Evolutionary conservation across 2,888 invertebrate species (phyloP).

Genomic region (Cyclophora albipunctata): DNA sequence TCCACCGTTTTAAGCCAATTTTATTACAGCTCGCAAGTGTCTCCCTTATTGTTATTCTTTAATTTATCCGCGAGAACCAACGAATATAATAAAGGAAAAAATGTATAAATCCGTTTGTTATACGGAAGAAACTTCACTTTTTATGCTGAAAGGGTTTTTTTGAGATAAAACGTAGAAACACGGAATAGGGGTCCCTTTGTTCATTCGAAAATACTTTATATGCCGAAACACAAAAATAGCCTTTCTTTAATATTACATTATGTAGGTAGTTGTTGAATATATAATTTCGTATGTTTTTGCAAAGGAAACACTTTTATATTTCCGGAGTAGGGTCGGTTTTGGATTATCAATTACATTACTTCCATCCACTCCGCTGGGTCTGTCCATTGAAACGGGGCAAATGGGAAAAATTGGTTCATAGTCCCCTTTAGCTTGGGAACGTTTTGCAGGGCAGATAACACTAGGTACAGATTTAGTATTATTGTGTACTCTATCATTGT

Average conservation of each 20-base stretch:
- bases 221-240: conserved; percentile 17
- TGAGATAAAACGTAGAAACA: conserved; percentile 26
- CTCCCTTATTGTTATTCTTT: conserved; percentile 32
- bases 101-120: conserved; percentile 34
- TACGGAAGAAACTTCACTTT: conserved; percentile 32
- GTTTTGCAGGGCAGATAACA: too few species aligned
- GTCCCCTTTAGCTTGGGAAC: too few species aligned
- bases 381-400: too few species aligned
- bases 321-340: too few species aligned
- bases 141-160: conserved; percentile 31
- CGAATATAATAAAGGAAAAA: conserved; percentile 25
- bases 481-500: too few species aligned
- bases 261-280: too few species aligned
- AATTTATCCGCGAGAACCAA: conserved; percentile 27
- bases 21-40: conserved; percentile 9
- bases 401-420: too few species aligned
- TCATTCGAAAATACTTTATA: conserved; percentile 29
- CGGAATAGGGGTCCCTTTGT: conserved; percentile 30
- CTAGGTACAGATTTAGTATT: too few species aligned
- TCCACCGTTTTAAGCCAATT: background rate
- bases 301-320: background rate
- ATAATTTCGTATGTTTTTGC: conserved; percentile 3
- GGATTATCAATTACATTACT: too few species aligned
- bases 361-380: too few species aligned
- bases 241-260: conserved; percentile 4